Evolutionary conservation across 2,797 vertebrate species (phyloP), one percentile per base, ranked within the genome.

Genomic region (Argentina silus): DNA sequence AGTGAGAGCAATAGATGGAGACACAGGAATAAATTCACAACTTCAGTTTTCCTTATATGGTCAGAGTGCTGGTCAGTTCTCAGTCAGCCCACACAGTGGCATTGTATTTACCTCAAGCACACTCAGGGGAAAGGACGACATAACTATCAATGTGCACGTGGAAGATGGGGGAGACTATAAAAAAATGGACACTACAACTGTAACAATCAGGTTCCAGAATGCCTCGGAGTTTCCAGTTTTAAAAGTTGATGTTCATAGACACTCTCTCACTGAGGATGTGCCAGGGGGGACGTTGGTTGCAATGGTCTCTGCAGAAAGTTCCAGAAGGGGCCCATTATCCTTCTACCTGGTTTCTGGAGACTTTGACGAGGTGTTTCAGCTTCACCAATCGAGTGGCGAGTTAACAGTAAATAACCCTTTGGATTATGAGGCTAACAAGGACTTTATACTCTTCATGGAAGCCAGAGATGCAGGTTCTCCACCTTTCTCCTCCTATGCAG

Each of bases 281-380:
- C 86, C 83, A 1, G 72, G 83, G 15, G 91, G 87, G 73, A 90
- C 89, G 2, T 55, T 86, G 7, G 85, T 94, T 50, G 88, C 91
- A 3, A 43, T 84, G 62, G 79, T 90, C 43, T 88, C 85, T 19
- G 91, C 87, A 23, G 50, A 48, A 45, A 92, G 89, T 21, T 15
- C 10, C 48, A 90, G 91, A 86, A 84, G 81, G 43, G 80, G 87
- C 63, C 85, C 91, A 0, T 69, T 94, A 21, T 90, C 84, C 65
- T 94, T 93, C 78, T 93, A 94, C 83, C 63, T 95, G 3, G 85
- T 89, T 68, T 90, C 90, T 81, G 93, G 93, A 81, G 92, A 94
- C 86, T 83, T 81, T 77, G 91, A 90, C 36, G 81, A 90, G 1
- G 70, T 70, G 23, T 94, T 95, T 89, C 84, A 90, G 51, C 19